Percentiles rank a stretch among this genome's conserved stretches.
phyloP scores from a whole-genome alignment of 2,888 invertebrate genomes.

The Cetonia aurata region DNA sequence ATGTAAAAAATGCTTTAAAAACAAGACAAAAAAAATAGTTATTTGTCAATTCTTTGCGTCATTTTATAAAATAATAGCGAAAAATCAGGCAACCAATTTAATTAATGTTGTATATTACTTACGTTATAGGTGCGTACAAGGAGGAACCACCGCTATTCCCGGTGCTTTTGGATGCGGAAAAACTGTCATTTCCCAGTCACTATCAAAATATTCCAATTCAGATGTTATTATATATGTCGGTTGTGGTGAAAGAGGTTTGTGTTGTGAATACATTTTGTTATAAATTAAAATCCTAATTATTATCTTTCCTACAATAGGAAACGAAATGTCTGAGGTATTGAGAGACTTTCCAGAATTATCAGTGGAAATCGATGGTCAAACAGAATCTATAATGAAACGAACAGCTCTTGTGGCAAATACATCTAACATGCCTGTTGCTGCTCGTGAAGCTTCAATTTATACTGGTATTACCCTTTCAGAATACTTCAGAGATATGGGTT shows the following conservation, averaged over 20 bases:
- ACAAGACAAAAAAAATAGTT: too few species aligned
- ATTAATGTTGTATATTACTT: background rate
- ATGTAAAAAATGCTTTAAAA: too few species aligned
- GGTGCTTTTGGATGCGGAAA: constrained; percentile 99
- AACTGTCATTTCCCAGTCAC: constrained; percentile 99
- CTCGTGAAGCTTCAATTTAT: constrained; percentile 99
- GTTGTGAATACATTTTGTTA: constrained; percentile 24
- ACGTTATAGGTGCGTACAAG: constrained; percentile 88
- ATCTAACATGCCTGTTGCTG: constrained; percentile 99
- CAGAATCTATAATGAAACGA: constrained; percentile 99
- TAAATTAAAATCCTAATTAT: constrained; percentile 54
- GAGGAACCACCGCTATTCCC: constrained; percentile 98
- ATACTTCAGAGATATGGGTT: constrained; percentile 99
- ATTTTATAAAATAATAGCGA: too few species aligned
- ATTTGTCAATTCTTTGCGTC: too few species aligned
- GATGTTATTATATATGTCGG: constrained; percentile 99
- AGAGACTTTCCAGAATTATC: constrained; percentile 98
- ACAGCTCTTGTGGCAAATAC: constrained; percentile 99
- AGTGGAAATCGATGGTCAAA: constrained; percentile 96
- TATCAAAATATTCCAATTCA: constrained; percentile 99
- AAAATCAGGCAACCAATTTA: too few species aligned
- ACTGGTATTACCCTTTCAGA: constrained; percentile 99
- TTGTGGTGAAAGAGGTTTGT: constrained; percentile 92
- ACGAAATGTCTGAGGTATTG: constrained; percentile 99
- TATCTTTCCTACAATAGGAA: constrained; percentile 67